Base-by-base conservation (phyloP, 2,888 invertebrate genomes). In the Drosophila antonietae region DNA sequence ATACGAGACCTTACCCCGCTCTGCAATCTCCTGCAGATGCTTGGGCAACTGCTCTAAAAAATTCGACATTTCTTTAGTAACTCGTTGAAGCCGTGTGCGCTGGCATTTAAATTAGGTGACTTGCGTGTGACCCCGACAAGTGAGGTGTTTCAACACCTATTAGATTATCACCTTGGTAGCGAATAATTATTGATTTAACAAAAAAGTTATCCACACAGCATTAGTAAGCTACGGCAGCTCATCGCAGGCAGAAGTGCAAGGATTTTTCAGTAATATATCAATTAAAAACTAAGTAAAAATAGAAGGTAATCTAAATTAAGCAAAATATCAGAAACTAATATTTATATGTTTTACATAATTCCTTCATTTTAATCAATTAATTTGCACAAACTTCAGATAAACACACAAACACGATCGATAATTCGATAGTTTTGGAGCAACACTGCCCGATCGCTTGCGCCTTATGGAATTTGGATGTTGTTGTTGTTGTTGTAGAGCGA, bases 21-120 rank as follows among this genome's bases (percentile, higher is more conserved):
- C 78, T 0, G 90, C 91, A 51, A 92, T 82, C 52, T 72, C 75
- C 69, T 88, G 86, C 33, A 91, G 75, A 68, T 75, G 72, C 78
- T 79, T 64, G 35, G 91, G 86, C 71, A 92, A 74, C 60, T 89
- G 83, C 57, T 88, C 90, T 62, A 91, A 74, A 68, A 92, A 92
- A 71, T 83, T 78, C 53, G 83, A 67, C 91, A 91, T 91, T 58
- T 15, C 91, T 59, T 4, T 9, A 1, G 10, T 7, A 6, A n/a
- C 10, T 3, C 72, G 46, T 56, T 15, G n/a, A 33, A 39, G 18
- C n/a, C 31, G 33, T 67, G 71, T 69, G 68, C 23, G 70, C 31
- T 67, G 49, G 61, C 72, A 65, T 69, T 64, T 64, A 60, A 37
- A 57, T 62, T 60, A 52, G 57, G 47, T 67, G 58, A 59, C 44